Conservation (phyloP, 1,140 invertebrate genomes). For the Brachionus sp. region DNA sequence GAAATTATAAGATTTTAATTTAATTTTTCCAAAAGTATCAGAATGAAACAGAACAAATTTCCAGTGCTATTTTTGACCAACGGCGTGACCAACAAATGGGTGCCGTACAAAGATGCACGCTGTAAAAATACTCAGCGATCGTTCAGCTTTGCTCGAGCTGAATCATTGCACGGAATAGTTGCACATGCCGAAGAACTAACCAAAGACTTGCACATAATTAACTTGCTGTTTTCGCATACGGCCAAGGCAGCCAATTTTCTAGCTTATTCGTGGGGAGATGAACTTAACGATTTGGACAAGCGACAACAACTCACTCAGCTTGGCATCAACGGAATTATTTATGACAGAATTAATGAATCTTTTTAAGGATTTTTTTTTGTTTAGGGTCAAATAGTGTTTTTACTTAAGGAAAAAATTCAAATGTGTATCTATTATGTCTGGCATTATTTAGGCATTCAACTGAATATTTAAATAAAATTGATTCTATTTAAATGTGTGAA, state of each 20-base stretch:
- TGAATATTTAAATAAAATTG: background rate
- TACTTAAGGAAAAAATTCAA: background rate
- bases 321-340: slow-evolving; percentile 41
- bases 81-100: slow-evolving; percentile 37
- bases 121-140: slow-evolving; percentile 18
- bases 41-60: slow-evolving; percentile 44
- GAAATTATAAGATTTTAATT: background rate
- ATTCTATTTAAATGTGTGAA: background rate
- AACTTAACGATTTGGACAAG: slow-evolving; percentile 20
- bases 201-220: slow-evolving; percentile 25
- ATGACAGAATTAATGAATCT: slow-evolving; percentile 42
- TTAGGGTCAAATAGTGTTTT: background rate
- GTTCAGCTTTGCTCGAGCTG: slow-evolving; percentile 36
- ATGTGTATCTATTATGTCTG: background rate
- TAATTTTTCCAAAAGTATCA: slow-evolving; percentile 5
- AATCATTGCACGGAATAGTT: slow-evolving; percentile 34
- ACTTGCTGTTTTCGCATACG: slow-evolving; percentile 6
- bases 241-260: slow-evolving; percentile 29
- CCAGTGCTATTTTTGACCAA: slow-evolving; percentile 45
- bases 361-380: slow-evolving; percentile 17
- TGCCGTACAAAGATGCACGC: slow-evolving; percentile 33
- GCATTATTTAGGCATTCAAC: background rate
- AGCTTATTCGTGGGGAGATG: slow-evolving; percentile 40
- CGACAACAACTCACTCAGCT: slow-evolving; percentile 14
- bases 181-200: slow-evolving; percentile 38